Base-by-base conservation (phyloP, 2,113 vertebrate genomes). In the Brevimyrus niger region DNA sequence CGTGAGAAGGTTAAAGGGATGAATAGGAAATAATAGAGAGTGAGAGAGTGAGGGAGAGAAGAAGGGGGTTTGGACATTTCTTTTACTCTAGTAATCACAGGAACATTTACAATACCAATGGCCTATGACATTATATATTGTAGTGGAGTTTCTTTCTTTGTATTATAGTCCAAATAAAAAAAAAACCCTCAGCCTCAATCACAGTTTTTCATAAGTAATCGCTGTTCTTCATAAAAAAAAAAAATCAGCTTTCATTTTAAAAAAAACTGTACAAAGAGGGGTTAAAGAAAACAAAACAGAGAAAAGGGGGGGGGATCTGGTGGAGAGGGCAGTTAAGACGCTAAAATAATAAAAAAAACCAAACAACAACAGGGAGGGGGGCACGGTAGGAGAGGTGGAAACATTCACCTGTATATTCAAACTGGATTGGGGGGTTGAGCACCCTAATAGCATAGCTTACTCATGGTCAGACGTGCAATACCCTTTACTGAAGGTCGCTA, bases 41-140 rank as follows among this genome's bases (percentile, higher is more conserved):
- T 46, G 65, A 87, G 15, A 21, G 53, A 21, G 19, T 6, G 19
- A 21, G 5, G 53, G 73, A 80, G 50, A 87, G 85, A 90, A 4
- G 51, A 19, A 87, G 35, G 58, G 80, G 55, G 27, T 10, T 80
- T 90, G 87, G n/a, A 73, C 46, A 87, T 35, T 87, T 38, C 42
- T 80, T 82, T 55, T 88, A 80, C 17, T 80, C 61, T 82, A 2
- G 13, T 44, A 86, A 90, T 55, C 19, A 86, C 84, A 89, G 85
- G 89, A 61, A 89, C 85, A 87, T 51, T 86, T 44, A n/a, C 6
- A 86, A 50, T 53, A 31, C 31, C 48, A 35, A 19, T 89, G 84
- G 61, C 31, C 48, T 73, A 87, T 87, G 58, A 86, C 61, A 90
- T 87, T 86, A 87, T 48, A 19, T 51, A 87, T 15, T 50, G 38